Conservation (phyloP, 2,113 vertebrate genomes). For the Myotis brandtii region DNA sequence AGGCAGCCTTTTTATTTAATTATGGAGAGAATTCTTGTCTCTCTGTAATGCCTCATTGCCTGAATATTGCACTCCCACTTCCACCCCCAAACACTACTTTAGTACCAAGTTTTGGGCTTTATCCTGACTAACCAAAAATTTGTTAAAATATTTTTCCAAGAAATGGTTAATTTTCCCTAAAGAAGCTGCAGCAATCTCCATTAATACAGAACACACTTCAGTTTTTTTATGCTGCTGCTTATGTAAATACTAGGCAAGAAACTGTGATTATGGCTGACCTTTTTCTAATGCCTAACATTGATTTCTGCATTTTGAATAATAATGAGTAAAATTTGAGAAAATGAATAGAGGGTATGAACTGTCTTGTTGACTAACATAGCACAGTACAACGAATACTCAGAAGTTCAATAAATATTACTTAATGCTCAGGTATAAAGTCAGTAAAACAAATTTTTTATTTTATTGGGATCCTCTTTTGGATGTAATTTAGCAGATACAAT, state of each 20-base stretch:
- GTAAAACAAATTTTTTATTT: conserved; percentile 57
- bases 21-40: neutral
- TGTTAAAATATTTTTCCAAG: conserved; percentile 17
- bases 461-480: neutral
- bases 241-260: neutral
- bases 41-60: neutral
- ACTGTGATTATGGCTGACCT: neutral
- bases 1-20: conserved; percentile 3
- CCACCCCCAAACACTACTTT: neutral
- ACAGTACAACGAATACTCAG: neutral
- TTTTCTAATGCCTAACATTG: conserved; percentile 31
- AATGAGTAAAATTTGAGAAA: conserved; percentile 18
- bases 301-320: neutral
- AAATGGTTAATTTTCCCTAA: conserved; percentile 3
- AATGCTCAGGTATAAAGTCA: conserved; percentile 17
- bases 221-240: neutral
- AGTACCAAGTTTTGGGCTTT: neutral
- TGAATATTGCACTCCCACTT: neutral
- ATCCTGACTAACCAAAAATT: neutral
- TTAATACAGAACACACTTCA: neutral
- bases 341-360: neutral
- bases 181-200: neutral
- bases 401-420: conserved; percentile 45
- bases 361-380: neutral
- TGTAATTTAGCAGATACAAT: conserved; percentile 52